Evolutionary conservation across 2,113 vertebrate genomes (phyloP), one percentile per base, ranked within the genome.

Genomic region (Hiodon tergisus): DNA sequence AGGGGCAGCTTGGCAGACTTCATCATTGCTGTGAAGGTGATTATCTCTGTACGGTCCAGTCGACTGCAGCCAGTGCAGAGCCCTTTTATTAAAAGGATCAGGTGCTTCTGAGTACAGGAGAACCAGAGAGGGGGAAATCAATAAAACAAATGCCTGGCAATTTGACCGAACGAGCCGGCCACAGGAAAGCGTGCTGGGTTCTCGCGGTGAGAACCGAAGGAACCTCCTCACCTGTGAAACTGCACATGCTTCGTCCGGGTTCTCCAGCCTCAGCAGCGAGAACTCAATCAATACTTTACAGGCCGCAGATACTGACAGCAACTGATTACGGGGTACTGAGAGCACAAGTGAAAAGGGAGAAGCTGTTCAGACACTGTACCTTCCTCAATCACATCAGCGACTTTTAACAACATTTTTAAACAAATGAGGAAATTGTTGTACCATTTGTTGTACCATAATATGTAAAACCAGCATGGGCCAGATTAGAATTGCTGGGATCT

Each of bases 1-100:
- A 98, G 96, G 61, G 97, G 97, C 84, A 99, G 90, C 86, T 98
- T 98, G 81, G 97, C 96, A 0, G 97, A 99, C 79, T 98, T 99
- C 97, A 99, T 99, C 97, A 99, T 99, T 0, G 97, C 97, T 7
- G 97, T 99, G 81, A 99, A 99, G 31, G 97, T 99, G 78, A 99
- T 98, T 58, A 99, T 98, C 82, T 99, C 97, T 0, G 97, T 99
- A 54, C 97, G 91, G 85, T 99, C 97, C 68, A 99, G 86, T 78
- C 96, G 93, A 89, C 97, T 99, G 86, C 94, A 96, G 83, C 97
- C 97, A 0, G 95, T 99, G 83, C 97, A 99, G 78, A 99, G 90
- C 78, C 96, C 97, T 87, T 99, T 99, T 87, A 99, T 99, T 79
- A 99, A 89, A 48, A 99, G 94, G 78, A 99, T 99, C 86, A 99